A percentile compares a stretch with the other conserved stretches of the same genome.
These are phyloP conservation scores for Xestia xanthographa DNA, from an alignment of 2,888 invertebrate genomes.

Conservation along the genomic window DNA sequence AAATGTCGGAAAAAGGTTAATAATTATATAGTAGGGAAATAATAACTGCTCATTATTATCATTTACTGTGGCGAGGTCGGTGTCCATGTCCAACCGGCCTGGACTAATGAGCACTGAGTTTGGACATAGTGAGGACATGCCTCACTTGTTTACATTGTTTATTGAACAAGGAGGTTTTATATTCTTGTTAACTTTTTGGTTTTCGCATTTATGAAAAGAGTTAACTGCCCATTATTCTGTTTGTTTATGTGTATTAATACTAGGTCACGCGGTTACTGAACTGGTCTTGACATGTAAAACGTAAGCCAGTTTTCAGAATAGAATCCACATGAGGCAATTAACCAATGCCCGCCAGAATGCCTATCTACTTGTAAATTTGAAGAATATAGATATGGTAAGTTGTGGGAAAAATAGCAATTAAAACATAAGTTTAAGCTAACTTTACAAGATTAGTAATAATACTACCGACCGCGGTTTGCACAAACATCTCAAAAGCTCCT, in stretches of 20 bases:
- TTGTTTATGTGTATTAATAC: not conserved
- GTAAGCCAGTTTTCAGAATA: not conserved
- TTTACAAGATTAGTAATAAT: slow-evolving; percentile 16
- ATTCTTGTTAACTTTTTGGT: not conserved
- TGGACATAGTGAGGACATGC: slow-evolving; percentile 63
- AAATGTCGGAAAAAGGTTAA: slow-evolving; percentile 83
- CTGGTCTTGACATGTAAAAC: not conserved
- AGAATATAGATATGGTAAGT: not conserved
- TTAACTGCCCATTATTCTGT: not conserved
- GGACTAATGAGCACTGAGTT: slow-evolving; percentile 78
- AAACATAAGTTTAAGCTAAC: not conserved
- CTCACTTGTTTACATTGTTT: slow-evolving; percentile 33
- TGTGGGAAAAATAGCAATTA: slow-evolving; percentile 8
- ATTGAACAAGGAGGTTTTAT: slow-evolving; percentile 22
- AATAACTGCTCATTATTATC: slow-evolving; percentile 86
- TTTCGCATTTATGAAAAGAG: slow-evolving; percentile 12
- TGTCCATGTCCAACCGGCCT: slow-evolving; percentile 70
- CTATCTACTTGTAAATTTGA: too few species aligned
- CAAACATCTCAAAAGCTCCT: slow-evolving; percentile 31
- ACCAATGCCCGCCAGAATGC: too few species aligned
- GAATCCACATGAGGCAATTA: not conserved
- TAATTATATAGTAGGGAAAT: slow-evolving; percentile 85
- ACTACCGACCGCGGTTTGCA: slow-evolving; percentile 25
- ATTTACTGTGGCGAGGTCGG: slow-evolving; percentile 74
- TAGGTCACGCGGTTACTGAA: not conserved